Evolutionary conservation across 1,140 invertebrate species (phyloP).

Genomic region (Heliconius nattereri): DNA sequence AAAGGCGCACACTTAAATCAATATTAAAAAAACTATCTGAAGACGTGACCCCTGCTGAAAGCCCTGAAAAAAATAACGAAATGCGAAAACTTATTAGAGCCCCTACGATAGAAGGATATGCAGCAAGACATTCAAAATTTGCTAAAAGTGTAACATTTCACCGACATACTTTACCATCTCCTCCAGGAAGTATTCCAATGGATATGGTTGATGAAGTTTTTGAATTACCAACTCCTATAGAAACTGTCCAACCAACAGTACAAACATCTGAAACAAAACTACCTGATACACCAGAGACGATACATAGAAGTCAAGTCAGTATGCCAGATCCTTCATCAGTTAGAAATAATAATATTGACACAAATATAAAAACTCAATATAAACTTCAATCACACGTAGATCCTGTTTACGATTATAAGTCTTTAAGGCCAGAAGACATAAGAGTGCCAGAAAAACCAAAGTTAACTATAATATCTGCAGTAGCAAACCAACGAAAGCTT

Average conservation of each 20-base stretch:
- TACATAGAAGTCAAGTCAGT: constrained; percentile 48
- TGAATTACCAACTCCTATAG: constrained; percentile 54
- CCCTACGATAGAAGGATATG: constrained; percentile 92
- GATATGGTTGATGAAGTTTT: constrained; percentile 63
- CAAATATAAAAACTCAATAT: constrained; percentile 56
- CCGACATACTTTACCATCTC: constrained; percentile 90
- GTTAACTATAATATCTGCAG: constrained; percentile 73
- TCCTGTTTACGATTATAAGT: constrained; percentile 62
- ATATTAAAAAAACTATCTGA: constrained; percentile 91
- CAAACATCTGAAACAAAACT: constrained; percentile 37
- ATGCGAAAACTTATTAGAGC: constrained; percentile 86
- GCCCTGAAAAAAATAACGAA: constrained; percentile 80
- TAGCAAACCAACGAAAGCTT: constrained; percentile 77
- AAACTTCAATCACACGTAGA: constrained; percentile 58
- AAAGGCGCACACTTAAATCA: constrained; percentile 90
- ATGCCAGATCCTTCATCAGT: constrained; percentile 41
- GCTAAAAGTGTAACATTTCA: constrained; percentile 94
- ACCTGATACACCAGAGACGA: constrained; percentile 30
- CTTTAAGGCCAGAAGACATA: constrained; percentile 76
- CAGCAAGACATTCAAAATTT: constrained; percentile 91
- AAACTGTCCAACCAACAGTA: constrained; percentile 42
- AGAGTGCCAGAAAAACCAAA: constrained; percentile 78
- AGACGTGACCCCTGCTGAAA: constrained; percentile 78
- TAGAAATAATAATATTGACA: constrained; percentile 20
- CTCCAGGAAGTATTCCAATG: constrained; percentile 82